phyloP scores from a whole-genome alignment of 1,140 invertebrate genomes.

The Antheraea pernyi region DNA sequence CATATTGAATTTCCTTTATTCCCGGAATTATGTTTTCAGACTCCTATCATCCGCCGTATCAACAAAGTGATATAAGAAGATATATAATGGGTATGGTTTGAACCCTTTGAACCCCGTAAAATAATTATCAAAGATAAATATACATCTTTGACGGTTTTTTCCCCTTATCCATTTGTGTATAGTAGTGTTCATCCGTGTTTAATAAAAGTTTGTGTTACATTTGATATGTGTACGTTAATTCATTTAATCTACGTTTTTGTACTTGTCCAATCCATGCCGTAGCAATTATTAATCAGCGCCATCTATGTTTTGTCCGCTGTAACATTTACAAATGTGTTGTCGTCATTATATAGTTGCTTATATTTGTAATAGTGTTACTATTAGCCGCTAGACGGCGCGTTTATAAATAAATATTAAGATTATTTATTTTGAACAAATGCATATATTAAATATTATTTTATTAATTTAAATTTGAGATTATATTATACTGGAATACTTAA shows the following conservation, averaged over 20 bases:
- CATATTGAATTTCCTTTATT: not conserved
- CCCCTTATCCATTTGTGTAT: not conserved
- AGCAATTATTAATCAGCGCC: not conserved
- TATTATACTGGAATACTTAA: too few relatives aligned
- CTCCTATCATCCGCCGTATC: conserved; percentile 48
- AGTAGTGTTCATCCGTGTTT: not conserved
- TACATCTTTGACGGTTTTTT: not conserved
- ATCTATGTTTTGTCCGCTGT: not conserved
- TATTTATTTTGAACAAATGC: too few relatives aligned
- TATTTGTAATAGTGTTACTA: not conserved
- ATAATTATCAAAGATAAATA: not conserved
- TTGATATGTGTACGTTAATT: not conserved
- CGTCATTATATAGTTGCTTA: not conserved
- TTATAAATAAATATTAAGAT: not conserved
- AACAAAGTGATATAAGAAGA: conserved; percentile 51
- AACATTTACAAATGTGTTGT: not conserved
- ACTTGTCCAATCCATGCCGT: too few relatives aligned
- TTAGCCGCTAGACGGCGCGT: not conserved
- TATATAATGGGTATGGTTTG: conserved; percentile 63
- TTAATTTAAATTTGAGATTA: too few relatives aligned
- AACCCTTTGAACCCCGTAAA: conserved; percentile 10
- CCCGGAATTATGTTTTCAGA: conserved; percentile 47
- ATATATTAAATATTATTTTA: too few relatives aligned
- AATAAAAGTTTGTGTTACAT: not conserved
- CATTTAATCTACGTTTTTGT: too few relatives aligned